These are phyloP conservation scores for Aspidapion aeneum DNA, from an alignment of 2,888 invertebrate species.

Conservation along the genomic window DNA sequence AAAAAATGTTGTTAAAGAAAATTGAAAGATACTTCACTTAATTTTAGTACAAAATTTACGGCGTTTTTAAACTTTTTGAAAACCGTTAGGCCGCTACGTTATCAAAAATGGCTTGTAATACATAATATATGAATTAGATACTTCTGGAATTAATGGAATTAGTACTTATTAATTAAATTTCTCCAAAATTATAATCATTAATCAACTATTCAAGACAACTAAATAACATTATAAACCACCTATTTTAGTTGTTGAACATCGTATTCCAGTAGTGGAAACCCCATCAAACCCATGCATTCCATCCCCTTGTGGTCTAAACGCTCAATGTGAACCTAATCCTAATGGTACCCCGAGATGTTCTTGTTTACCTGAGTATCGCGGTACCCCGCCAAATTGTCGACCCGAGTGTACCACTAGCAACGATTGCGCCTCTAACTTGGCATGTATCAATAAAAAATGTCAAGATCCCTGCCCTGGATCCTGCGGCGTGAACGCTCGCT, in stretches of 20 bases:
- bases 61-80: too few species aligned
- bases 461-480: constrained; percentile 72
- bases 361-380: constrained; percentile 68
- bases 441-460: constrained; percentile 69
- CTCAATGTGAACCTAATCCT: constrained; percentile 52
- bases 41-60: too few species aligned
- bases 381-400: constrained; percentile 65
- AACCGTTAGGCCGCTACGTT: too few species aligned
- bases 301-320: constrained; percentile 65
- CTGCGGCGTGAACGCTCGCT: constrained; percentile 68
- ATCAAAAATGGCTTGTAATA: too few species aligned
- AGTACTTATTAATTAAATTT: too few species aligned
- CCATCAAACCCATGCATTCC: constrained; percentile 59
- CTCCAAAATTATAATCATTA: too few species aligned
- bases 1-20: too few species aligned
- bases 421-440: constrained; percentile 64
- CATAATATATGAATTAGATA: too few species aligned
- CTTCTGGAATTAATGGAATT: too few species aligned
- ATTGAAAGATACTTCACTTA: too few species aligned
- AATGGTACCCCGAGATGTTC: constrained; percentile 54
- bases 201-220: too few species aligned
- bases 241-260: constrained; percentile 22
- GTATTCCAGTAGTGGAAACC: constrained; percentile 9
- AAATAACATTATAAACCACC: neutral
- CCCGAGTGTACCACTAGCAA: constrained; percentile 73